These are phyloP conservation scores for Drosophila leonis DNA, from an alignment of 2,888 invertebrate genomes.

Conservation along the genomic window DNA sequence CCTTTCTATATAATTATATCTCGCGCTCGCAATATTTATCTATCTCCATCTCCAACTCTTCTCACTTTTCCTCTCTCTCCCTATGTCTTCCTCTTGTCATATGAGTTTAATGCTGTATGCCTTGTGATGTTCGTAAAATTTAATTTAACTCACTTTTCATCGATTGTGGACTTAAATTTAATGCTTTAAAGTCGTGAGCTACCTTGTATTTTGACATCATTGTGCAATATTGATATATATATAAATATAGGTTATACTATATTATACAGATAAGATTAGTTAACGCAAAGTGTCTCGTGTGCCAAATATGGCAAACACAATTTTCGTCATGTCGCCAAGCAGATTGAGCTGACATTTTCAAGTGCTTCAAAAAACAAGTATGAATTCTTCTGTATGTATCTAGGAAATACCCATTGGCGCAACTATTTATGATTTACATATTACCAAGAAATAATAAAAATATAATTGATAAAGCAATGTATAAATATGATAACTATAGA, in stretches of 20 bases:
- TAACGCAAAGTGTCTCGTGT: constrained; percentile 21
- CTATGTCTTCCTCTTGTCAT: background rate
- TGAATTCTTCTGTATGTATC: background rate
- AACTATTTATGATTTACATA: too few relatives aligned
- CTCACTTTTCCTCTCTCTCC: background rate
- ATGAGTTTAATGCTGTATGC: background rate
- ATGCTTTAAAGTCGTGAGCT: background rate
- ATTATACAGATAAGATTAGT: constrained; percentile 36
- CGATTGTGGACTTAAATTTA: background rate
- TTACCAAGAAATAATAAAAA: background rate
- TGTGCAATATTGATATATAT: background rate
- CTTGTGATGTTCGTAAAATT: background rate
- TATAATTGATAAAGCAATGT: background rate
- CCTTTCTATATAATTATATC: background rate
- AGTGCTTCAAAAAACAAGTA: constrained; percentile 6
- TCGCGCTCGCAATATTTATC: background rate
- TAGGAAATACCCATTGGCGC: background rate
- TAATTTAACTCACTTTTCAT: constrained; percentile 10
- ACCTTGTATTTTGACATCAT: background rate
- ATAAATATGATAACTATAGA: background rate
- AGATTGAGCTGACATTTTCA: constrained; percentile 20
- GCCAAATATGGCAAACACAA: constrained; percentile 29
- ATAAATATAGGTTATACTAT: background rate
- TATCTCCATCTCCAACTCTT: too few relatives aligned
- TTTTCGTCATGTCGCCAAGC: constrained; percentile 16